Percentiles rank a stretch among this genome's conserved stretches.
Conservation (phyloP, 2,888 invertebrate genomes). For the Chymomyza caudatula region DNA sequence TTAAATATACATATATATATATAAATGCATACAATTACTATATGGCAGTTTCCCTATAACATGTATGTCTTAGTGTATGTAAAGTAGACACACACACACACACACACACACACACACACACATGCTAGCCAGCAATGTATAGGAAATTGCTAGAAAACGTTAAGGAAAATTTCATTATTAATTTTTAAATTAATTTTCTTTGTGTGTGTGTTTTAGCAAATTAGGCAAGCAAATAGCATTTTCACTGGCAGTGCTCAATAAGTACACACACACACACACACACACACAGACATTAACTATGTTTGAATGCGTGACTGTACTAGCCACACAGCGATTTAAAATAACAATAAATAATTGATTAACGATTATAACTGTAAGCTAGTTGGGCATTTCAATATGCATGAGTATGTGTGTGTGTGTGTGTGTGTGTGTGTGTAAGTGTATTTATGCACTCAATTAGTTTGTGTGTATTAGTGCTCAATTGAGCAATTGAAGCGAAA, state of each 20-base stretch:
- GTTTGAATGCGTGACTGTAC: neutral
- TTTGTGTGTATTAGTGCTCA: slow-evolving; percentile 14
- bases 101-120: neutral
- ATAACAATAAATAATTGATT: slow-evolving; percentile 45
- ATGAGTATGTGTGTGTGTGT: neutral
- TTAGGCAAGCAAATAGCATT: slow-evolving; percentile 56
- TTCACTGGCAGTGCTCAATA: slow-evolving; percentile 24
- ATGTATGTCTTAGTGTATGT: slow-evolving; percentile 39
- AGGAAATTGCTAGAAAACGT: slow-evolving; percentile 19
- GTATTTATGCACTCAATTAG: slow-evolving; percentile 16
- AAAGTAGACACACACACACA: neutral
- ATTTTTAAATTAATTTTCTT: slow-evolving; percentile 22
- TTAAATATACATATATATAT: slow-evolving; percentile 44
- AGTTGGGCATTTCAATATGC: neutral
- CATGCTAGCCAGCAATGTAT: slow-evolving; percentile 21
- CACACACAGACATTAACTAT: neutral
- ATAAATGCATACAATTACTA: slow-evolving; percentile 19
- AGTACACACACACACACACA: slow-evolving; percentile 2
- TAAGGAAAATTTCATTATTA: slow-evolving; percentile 34
- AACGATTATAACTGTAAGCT: slow-evolving; percentile 36
- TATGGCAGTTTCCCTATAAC: slow-evolving; percentile 48
- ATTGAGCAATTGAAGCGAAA: neutral
- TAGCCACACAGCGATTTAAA: slow-evolving; percentile 18
- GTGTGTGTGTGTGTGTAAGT: slow-evolving; percentile 7
- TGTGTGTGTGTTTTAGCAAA: slow-evolving; percentile 57